Base-by-base conservation (phyloP, 2,797 vertebrate species). In the Salarias fasciatus region DNA sequence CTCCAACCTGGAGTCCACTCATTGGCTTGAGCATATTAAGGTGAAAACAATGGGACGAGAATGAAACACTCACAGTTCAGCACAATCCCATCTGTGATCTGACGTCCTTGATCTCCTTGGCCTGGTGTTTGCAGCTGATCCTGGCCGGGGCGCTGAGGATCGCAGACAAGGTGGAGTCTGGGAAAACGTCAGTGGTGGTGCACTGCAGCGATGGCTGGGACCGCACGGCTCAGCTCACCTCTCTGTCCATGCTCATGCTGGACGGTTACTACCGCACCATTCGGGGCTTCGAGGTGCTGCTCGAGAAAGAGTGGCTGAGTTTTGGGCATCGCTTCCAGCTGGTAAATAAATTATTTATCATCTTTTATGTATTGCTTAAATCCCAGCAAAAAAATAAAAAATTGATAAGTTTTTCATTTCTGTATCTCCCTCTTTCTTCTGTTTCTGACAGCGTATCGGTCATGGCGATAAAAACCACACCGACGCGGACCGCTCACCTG, bases 21-120 rank as follows among this genome's bases (percentile, higher is more conserved):
- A 99, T 68, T 99, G 97, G 98, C 92, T 99, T 0, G 97, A 99
- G 82, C 98, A 99, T 76, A 97, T 99, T 85, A 99, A 99, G 94
- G 98, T 98, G 73, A 15, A 72, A 11, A 3, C 35, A 13, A 15
- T 4, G 13, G n/a, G n/a, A n/a, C n/a, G n/a, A n/a, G n/a, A n/a
- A n/a, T n/a, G n/a, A n/a, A n/a, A n/a, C n/a, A n/a, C n/a, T 24
- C 18, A 2, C 18, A 24, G 18, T 24, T 3, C 18, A 24, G 24
- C 18, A 24, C 18, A 24, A 24, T 24, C 2, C 18, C 18, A 24
- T 2, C 18, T 2, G 18, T 2, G 18, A 24, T 24, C 18, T 24
- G 18, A 24, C 3, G 18, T 2, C 18, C n/a, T n/a, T n/a, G n/a
- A n/a, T n/a, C n/a, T n/a, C n/a, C n/a, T n/a, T n/a, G n/a, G n/a